Conservation (phyloP, 2,888 invertebrate species). For the Mantis religiosa region DNA sequence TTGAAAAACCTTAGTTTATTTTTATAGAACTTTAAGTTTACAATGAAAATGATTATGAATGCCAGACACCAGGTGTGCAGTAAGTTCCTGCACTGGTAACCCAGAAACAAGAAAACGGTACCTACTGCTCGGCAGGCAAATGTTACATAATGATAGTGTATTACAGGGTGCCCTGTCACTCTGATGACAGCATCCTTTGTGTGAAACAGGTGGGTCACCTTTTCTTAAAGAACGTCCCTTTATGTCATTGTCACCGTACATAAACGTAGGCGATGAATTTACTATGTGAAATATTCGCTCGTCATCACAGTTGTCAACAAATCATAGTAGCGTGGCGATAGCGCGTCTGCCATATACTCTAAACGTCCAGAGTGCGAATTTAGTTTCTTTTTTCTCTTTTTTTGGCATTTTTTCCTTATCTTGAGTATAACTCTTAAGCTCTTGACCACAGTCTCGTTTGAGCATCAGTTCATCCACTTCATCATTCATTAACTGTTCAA, state of each 20-base stretch:
- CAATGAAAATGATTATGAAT: not conserved
- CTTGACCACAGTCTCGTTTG: too few relatives aligned
- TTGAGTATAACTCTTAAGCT: too few relatives aligned
- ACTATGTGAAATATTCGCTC: not conserved
- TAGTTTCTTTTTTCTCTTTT: too few relatives aligned
- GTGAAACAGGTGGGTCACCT: not conserved
- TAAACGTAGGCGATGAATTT: not conserved
- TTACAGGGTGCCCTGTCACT: not conserved
- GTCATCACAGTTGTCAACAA: not conserved
- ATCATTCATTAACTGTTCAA: too few relatives aligned
- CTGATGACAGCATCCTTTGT: not conserved
- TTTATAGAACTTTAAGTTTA: too few relatives aligned
- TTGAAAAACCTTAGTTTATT: too few relatives aligned
- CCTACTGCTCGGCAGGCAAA: not conserved
- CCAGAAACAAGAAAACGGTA: not conserved
- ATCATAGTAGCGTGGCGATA: not conserved
- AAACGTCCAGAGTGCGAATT: too few relatives aligned
- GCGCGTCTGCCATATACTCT: too few relatives aligned
- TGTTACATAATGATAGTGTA: not conserved
- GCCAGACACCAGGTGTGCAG: not conserved
- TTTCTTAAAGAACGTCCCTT: not conserved
- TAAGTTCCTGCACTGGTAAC: not conserved
- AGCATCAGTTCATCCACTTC: too few relatives aligned
- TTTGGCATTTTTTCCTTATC: too few relatives aligned
- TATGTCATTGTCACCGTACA: not conserved